Conservation (phyloP, 1,140 invertebrate genomes). For the Scaptomyza graminum region DNA sequence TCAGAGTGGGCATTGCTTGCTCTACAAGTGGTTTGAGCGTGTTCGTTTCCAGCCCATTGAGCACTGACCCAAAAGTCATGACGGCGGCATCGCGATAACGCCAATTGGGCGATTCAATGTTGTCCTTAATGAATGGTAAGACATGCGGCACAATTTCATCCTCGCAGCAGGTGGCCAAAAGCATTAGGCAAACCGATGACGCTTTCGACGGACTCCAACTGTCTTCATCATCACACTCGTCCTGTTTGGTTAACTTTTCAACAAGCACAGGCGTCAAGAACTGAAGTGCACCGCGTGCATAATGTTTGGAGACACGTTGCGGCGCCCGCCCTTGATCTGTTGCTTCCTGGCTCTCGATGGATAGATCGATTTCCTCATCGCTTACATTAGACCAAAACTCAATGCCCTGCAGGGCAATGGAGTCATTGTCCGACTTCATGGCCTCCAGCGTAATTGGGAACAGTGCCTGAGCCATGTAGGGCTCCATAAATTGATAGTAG, state of each 20-base stretch:
- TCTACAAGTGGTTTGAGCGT: slow-evolving; percentile 97
- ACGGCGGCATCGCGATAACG: slow-evolving; percentile 97
- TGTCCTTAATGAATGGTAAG: slow-evolving; percentile 97
- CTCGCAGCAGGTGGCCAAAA: slow-evolving; percentile 98
- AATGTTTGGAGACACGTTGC: slow-evolving; percentile 93
- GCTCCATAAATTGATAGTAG: slow-evolving; percentile 99
- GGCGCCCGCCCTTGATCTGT: slow-evolving; percentile 96
- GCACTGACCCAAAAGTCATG: slow-evolving; percentile 99
- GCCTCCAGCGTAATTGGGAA: slow-evolving; percentile 99
- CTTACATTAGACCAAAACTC: slow-evolving; percentile 99
- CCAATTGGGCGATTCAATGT: slow-evolving; percentile 98
- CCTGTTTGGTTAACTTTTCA: slow-evolving; percentile 97
- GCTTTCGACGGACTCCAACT: slow-evolving; percentile 99
- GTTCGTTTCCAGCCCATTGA: slow-evolving; percentile 95
- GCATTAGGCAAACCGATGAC: slow-evolving; percentile 99
- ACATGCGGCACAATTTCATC: slow-evolving; percentile 98
- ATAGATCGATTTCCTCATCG: slow-evolving; percentile 99
- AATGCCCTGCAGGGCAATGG: slow-evolving; percentile 98
- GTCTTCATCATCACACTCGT: slow-evolving; percentile 97
- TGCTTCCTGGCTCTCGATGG: slow-evolving; percentile 97
- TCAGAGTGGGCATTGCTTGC: slow-evolving; percentile 97
- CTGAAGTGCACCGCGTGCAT: slow-evolving; percentile 98
- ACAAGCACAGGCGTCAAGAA: slow-evolving; percentile 97
- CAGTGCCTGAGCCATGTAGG: slow-evolving; percentile 98
- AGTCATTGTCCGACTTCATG: slow-evolving; percentile 98